Base-by-base conservation (phyloP, 2,113 vertebrate species). In the Hyla sarda region DNA sequence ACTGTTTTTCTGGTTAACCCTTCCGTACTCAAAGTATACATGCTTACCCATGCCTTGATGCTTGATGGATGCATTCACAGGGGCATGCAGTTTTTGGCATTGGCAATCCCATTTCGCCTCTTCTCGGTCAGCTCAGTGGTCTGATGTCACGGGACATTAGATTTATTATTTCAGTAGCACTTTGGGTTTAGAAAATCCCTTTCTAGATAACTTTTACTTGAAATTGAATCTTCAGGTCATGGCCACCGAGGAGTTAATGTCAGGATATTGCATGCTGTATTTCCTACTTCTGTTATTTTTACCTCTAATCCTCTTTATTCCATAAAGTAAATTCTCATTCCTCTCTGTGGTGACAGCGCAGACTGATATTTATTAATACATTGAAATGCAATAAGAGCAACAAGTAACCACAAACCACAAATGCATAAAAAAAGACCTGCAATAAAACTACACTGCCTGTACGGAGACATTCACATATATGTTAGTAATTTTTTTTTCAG, bases 311-410 rank as follows among this genome's bases (percentile, higher is more conserved):
- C 50, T 34, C 48, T 14, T 78, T 30, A 30, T 56, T 23, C 50
- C 10, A 3, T 28, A 32, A 25, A 9, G 17, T 78, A 56, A 21
- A 23, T 56, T 23, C 21, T 56, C 9, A 17, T 34, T 78, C 10
- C 17, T n/a, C 12, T 0, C 37, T 19, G 28, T 5, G 48, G 50
- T 56, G 50, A 78, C 50, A 32, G n/a, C 28, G 17, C 23, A 56
- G 50, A 78, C 50, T 32, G 14, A 77, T 56, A 78, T 78, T 23
- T 78, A 30, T 56, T 78, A 34, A 54, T 78, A 56, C 37, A 73
- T 12, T 13, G 23, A 21, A 73, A n/a, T 34, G n/a, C 37, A 73
- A 73, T 13, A 73, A 17, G n/a, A 25, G 34, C 34, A 45, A 45
- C 34, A 37, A 23, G 34, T 41, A 30, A 72, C 69, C 69, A 72